Evolutionary conservation across 2,888 invertebrate species (phyloP).

Genomic region (Frankliniella intonsa): DNA sequence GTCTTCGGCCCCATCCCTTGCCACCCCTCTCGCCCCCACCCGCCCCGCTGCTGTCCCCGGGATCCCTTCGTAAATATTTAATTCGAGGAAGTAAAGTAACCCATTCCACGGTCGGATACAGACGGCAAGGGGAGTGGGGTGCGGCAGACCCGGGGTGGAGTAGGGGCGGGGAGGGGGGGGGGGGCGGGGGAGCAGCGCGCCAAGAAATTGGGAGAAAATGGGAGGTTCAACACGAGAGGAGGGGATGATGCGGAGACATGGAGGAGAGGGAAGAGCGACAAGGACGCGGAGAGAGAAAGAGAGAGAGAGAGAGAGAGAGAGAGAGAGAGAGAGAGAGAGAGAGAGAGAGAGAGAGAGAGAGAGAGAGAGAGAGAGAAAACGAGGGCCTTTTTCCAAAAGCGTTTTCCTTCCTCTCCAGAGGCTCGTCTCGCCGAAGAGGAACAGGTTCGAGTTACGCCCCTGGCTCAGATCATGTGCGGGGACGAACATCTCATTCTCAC

Average conservation of each 20-base stretch:
- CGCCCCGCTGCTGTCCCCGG: not conserved
- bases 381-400: not conserved
- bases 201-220: too few species aligned
- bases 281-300: not conserved
- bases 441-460: not conserved
- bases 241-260: too few species aligned
- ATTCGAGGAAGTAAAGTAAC: conserved; percentile 26
- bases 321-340: conserved; percentile 4
- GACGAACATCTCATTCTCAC: too few species aligned
- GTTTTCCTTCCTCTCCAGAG: not conserved
- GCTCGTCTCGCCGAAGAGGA: not conserved
- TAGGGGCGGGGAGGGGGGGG: too few species aligned
- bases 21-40: not conserved
- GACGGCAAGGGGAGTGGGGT: not conserved
- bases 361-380: not conserved
- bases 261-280: not conserved
- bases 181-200: too few species aligned
- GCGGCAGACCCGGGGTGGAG: not conserved
- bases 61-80: conserved; percentile 25
- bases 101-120: conserved; percentile 15
- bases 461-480: too few species aligned
- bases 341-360: conserved; percentile 2
- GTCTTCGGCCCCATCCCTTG: not conserved
- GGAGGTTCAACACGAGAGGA: too few species aligned
- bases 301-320: conserved; percentile 7